Evolutionary conservation across 2,113 vertebrate genomes (phyloP).

Genomic region (Stigmatopora argus): DNA sequence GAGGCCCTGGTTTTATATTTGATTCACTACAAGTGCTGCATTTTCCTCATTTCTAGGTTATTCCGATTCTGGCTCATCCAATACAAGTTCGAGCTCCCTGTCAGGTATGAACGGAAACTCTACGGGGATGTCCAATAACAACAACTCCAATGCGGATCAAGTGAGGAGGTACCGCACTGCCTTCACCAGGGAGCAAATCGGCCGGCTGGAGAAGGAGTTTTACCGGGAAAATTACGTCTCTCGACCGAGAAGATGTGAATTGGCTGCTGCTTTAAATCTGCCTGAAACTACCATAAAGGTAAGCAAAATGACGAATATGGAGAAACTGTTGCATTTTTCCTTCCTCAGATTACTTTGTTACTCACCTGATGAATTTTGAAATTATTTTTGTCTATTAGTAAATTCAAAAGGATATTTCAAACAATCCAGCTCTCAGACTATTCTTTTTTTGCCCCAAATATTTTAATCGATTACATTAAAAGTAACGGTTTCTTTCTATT

Average conservation of each 20-base stretch:
- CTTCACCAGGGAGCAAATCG: slow-evolving; percentile 87
- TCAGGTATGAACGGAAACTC: slow-evolving; percentile 77
- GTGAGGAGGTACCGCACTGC: slow-evolving; percentile 86
- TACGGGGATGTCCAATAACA: slow-evolving; percentile 71
- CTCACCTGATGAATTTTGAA: not conserved
- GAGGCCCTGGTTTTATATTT: not conserved
- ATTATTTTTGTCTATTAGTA: not conserved
- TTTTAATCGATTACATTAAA: not conserved
- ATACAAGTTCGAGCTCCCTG: slow-evolving; percentile 73
- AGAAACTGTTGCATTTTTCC: not conserved
- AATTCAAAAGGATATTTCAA: not conserved
- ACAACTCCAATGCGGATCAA: slow-evolving; percentile 80
- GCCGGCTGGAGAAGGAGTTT: slow-evolving; percentile 86
- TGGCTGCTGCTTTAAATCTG: slow-evolving; percentile 92
- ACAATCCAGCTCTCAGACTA: not conserved
- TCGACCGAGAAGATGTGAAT: slow-evolving; percentile 89
- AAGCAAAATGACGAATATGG: slow-evolving; percentile 3
- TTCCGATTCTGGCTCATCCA: slow-evolving; percentile 81
- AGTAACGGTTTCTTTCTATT: not conserved
- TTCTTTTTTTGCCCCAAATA: not conserved
- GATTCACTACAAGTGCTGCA: not conserved
- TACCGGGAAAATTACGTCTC: slow-evolving; percentile 91
- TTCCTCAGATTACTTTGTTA: not conserved
- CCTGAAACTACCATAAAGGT: slow-evolving; percentile 99
- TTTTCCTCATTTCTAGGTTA: slow-evolving; percentile 67